Evolutionary conservation across 2,888 invertebrate genomes (phyloP).

Genomic region (Parasteatoda lunata): DNA sequence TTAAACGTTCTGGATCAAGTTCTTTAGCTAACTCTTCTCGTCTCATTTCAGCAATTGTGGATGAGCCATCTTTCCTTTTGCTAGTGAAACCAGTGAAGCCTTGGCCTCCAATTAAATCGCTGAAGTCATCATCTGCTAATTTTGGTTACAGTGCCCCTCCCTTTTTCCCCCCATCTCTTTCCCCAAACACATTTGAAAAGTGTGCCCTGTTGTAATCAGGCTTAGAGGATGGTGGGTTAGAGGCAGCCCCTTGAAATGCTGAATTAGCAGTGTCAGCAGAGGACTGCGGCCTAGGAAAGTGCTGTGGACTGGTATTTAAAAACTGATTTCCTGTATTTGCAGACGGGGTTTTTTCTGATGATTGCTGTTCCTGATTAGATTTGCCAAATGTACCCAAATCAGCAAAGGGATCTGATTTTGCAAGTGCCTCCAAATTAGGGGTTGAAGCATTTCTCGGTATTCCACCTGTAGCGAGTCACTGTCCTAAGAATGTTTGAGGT

Average conservation of each 20-base stretch:
- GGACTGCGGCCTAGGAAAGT: constrained; percentile 64
- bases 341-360: constrained; percentile 7
- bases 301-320: constrained; percentile 65
- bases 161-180: constrained; percentile 50
- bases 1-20: constrained; percentile 93
- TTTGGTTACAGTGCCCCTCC: constrained; percentile 72
- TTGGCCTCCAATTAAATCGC: constrained; percentile 91
- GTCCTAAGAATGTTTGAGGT: constrained; percentile 44
- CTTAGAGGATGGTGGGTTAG: constrained; percentile 39
- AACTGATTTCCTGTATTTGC: constrained; percentile 34
- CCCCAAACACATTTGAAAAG: constrained; percentile 75
- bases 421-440: constrained; percentile 69
- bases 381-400: constrained; percentile 60
- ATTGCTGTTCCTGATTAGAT: constrained; percentile 22
- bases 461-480: constrained; percentile 47
- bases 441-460: constrained; percentile 70
- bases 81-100: constrained; percentile 86
- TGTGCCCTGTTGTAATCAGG: constrained; percentile 82
- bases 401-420: constrained; percentile 70
- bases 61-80: constrained; percentile 83
- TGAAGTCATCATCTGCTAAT: constrained; percentile 84
- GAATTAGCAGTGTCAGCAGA: constrained; percentile 63
- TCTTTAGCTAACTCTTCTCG: constrained; percentile 88
- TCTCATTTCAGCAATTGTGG: constrained; percentile 93
- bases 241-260: constrained; percentile 33